Conservation (phyloP, 2,888 invertebrate genomes). For the Thymelicus lineola region DNA sequence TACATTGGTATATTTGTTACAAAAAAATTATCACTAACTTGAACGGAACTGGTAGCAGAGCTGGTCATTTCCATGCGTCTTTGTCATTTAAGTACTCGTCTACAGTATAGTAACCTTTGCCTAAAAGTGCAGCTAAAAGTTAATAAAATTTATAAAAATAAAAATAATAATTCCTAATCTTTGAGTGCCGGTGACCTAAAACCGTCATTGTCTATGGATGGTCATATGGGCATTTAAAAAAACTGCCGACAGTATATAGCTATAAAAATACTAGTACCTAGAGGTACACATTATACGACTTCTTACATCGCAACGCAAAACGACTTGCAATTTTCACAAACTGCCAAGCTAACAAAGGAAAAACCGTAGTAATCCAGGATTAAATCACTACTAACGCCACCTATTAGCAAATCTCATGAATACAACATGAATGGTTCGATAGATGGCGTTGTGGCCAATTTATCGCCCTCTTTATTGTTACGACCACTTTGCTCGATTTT, state of each 20-base stretch:
- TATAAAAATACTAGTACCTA: neutral
- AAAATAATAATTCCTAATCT: too few relatives aligned
- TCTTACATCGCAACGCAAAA: conserved; percentile 12
- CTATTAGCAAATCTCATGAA: conserved; percentile 70
- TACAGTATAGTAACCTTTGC: too few relatives aligned
- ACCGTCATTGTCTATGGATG: conserved; percentile 1
- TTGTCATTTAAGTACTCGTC: too few relatives aligned
- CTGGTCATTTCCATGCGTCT: too few relatives aligned
- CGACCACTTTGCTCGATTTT: conserved; percentile 68
- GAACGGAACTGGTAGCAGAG: too few relatives aligned
- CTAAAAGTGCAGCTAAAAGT: too few relatives aligned
- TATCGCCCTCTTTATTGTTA: conserved; percentile 69
- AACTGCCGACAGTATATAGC: too few relatives aligned
- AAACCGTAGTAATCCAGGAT: conserved; percentile 51
- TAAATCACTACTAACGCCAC: conserved; percentile 78
- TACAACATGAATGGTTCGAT: conserved; percentile 66
- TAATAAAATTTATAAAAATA: too few relatives aligned
- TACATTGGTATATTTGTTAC: too few relatives aligned
- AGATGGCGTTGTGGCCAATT: conserved; percentile 73
- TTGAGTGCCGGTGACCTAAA: neutral
- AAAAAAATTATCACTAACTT: too few relatives aligned
- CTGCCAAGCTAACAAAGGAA: conserved; percentile 16
- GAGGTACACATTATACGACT: conserved; percentile 4
- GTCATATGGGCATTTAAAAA: neutral
- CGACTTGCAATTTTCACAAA: conserved; percentile 4